These are phyloP conservation scores for Lissocephala sabroskyi DNA, from an alignment of 2,888 invertebrate species.

Conservation along the genomic window DNA sequence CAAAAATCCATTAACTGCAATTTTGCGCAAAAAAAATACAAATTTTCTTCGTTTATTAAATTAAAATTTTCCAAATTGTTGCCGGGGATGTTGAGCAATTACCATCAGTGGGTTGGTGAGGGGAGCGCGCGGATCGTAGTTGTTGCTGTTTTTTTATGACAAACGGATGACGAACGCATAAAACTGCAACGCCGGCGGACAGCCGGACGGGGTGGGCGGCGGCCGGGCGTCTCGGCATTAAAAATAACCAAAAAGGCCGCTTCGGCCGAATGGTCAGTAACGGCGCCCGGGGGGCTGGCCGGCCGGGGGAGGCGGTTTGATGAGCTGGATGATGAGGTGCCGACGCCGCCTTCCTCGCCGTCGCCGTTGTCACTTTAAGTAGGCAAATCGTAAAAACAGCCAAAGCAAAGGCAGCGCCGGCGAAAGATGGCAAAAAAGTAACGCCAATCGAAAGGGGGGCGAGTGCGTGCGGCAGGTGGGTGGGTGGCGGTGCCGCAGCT, in stretches of 20 bases:
- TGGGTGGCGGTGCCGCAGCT: neutral
- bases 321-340: too few relatives aligned
- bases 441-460: constrained; percentile 35
- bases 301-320: constrained; percentile 23
- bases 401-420: constrained; percentile 13
- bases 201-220: neutral
- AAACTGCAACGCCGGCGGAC: constrained; percentile 33
- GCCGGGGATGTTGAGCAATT: constrained; percentile 12
- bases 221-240: constrained; percentile 13
- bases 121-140: constrained; percentile 8
- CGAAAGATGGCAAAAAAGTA: too few relatives aligned
- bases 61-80: constrained; percentile 46
- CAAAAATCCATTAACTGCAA: constrained; percentile 50
- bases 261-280: too few relatives aligned
- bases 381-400: constrained; percentile 53
- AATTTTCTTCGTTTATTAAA: constrained; percentile 63
- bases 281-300: neutral
- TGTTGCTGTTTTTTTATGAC: constrained; percentile 52
- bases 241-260: constrained; percentile 35
- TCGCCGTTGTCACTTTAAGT: constrained; percentile 61
- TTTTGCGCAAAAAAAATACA: constrained; percentile 13
- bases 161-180: constrained; percentile 65
- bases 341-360: constrained; percentile 15
- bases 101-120: too few relatives aligned
- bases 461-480: constrained; percentile 42